Evolutionary conservation across 2,888 invertebrate genomes (phyloP).

Genomic region (Empis stercorea): DNA sequence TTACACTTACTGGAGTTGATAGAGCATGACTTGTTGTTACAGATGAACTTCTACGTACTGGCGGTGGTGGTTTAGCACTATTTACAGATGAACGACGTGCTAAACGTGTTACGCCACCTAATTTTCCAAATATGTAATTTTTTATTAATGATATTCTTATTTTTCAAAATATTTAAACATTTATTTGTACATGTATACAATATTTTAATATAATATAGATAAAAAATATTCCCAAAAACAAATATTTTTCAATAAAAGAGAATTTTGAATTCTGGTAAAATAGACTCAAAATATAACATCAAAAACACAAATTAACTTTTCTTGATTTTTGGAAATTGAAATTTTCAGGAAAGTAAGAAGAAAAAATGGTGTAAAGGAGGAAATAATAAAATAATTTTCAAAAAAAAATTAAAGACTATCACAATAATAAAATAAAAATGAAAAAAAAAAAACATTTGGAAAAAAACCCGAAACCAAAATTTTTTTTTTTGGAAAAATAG

Average conservation of each 20-base stretch:
- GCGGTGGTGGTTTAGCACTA: conserved; percentile 61
- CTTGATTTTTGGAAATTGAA: background rate
- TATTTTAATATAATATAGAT: too few relatives aligned
- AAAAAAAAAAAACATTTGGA: too few relatives aligned
- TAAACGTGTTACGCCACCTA: conserved; percentile 30
- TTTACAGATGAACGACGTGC: conserved; percentile 36
- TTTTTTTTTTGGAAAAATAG: too few relatives aligned
- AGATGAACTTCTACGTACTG: conserved; percentile 67
- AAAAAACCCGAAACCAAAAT: too few relatives aligned
- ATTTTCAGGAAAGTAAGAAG: conserved; percentile 4
- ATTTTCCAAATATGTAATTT: too few relatives aligned
- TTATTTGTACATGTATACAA: conserved; percentile 5
- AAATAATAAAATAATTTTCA: conserved; percentile 11
- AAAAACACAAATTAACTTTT: background rate
- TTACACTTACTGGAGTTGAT: conserved; percentile 27
- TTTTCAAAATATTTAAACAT: background rate
- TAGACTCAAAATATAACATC: background rate
- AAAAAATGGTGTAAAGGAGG: too few relatives aligned
- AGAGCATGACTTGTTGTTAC: conserved; percentile 34
- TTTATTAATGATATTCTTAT: too few relatives aligned
- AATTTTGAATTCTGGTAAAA: too few relatives aligned
- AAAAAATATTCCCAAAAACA: conserved; percentile 7
- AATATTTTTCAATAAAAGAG: background rate
- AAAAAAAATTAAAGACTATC: conserved; percentile 1
- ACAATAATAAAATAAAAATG: background rate